Base-by-base conservation (phyloP, 2,113 vertebrate species). In the Brienomyrus brachyistius region DNA sequence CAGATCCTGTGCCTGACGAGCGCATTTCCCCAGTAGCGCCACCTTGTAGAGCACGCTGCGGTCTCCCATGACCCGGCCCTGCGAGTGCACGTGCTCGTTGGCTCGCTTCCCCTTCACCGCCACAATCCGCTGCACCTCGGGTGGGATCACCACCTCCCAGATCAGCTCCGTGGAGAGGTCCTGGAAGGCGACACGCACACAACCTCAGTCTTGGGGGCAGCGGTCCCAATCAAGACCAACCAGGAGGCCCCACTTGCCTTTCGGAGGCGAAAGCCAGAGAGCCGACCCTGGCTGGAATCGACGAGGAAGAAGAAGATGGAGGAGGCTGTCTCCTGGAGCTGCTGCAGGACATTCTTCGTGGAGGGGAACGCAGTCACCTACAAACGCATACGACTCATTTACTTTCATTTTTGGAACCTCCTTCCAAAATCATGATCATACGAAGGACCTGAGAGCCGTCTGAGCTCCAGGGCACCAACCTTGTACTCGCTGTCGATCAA, bases 31-130 rank as follows among this genome's bases (percentile, higher is more conserved):
- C 8, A 1, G 10, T 31, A 87, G 15, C 3, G 43, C 0, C 93
- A 99, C 98, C 98, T 99, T 99, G 62, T 99, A 99, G 35, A 99
- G 98, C 54, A 99, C 98, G 0, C 98, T 99, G 66, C 98, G 98
- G 91, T 99, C 98, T 1, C 98, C 98, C 98, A 99, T 99, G 43
- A 99, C 98, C 0, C 98, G 96, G 89, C 98, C 98, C 93, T 99
- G 98, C 0, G 98, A 99, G 91, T 99, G 98, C 27, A 99, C 98
- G 0, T 99, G 98, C 93, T 99, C 98, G 0, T 96, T 98, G 91
- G 96, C 95, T 59, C 97, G 95, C 91, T 99, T 99, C 66, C 98
- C 98, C 93, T 98, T 98, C 91, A 99, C 97, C 0, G 91, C 89
- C 66, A 98, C 96, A 0, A 99, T 97, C 90, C 90, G 97, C 95